These are phyloP conservation scores for Carlito syrichta DNA, from an alignment of 2,113 vertebrate genomes.

Conservation along the genomic window DNA sequence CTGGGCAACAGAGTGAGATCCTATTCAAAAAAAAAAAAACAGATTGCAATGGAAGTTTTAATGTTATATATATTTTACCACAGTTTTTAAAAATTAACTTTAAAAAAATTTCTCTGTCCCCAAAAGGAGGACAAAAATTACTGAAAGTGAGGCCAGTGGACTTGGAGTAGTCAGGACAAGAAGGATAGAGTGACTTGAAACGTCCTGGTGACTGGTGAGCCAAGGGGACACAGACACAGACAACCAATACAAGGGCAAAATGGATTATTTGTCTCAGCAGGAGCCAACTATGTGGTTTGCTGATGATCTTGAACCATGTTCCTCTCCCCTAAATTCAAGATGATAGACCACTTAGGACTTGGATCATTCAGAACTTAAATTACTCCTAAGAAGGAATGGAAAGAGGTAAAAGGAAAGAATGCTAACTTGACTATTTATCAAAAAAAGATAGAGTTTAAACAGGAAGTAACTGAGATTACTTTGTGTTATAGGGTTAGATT, in stretches of 20 bases:
- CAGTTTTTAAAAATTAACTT: not conserved
- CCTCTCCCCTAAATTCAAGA: not conserved
- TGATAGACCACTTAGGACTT: not conserved
- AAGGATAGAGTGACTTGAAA: not conserved
- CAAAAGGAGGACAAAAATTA: not conserved
- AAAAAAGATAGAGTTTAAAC: conserved; percentile 7
- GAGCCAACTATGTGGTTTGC: not conserved
- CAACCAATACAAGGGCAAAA: not conserved
- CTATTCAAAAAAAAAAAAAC: too few relatives aligned
- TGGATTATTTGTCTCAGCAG: not conserved
- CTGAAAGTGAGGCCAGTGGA: not conserved
- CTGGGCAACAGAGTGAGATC: too few relatives aligned
- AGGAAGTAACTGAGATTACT: not conserved
- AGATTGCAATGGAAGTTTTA: not conserved
- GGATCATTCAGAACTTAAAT: not conserved
- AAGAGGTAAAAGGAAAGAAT: not conserved
- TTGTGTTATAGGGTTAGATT: not conserved
- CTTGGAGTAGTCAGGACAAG: not conserved
- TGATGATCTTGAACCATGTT: not conserved
- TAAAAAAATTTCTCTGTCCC: not conserved
- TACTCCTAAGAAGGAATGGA: not conserved
- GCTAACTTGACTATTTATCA: not conserved
- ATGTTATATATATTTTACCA: not conserved
- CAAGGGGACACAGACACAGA: not conserved
- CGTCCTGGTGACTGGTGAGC: not conserved